Conservation (phyloP, 1,140 invertebrate genomes). For the Heliothis virescens region DNA sequence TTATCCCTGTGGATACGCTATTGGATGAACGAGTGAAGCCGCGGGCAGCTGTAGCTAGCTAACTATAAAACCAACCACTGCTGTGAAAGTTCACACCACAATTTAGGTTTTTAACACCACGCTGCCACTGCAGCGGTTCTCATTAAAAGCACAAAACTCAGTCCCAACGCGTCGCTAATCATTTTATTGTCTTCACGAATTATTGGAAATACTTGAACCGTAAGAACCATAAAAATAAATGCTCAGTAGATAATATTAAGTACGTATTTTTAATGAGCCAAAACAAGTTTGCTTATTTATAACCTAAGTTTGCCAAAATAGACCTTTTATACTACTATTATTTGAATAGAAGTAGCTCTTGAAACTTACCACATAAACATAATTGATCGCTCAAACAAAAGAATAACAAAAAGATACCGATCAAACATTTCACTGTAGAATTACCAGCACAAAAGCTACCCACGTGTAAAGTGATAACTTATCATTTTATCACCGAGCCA, state of each 20-base stretch:
- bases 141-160: slow-evolving; percentile 67
- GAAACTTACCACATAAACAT: not conserved
- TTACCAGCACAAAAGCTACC: not conserved
- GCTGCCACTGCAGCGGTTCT: slow-evolving; percentile 70
- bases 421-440: not conserved
- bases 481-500: slow-evolving; percentile 64
- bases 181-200: slow-evolving; percentile 76
- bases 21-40: not conserved
- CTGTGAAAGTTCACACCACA: slow-evolving; percentile 85
- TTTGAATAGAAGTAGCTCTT: not conserved
- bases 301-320: not conserved
- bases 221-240: slow-evolving; percentile 17
- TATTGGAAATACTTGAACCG: slow-evolving; percentile 54
- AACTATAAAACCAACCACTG: slow-evolving; percentile 73
- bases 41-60: slow-evolving; percentile 61
- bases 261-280: slow-evolving; percentile 32
- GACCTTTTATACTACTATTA: not conserved
- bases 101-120: slow-evolving; percentile 83
- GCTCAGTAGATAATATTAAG: slow-evolving; percentile 16
- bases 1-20: not conserved
- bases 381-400: not conserved
- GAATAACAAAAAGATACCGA: not conserved
- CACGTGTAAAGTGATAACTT: slow-evolving; percentile 38
- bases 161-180: slow-evolving; percentile 70
- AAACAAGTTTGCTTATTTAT: slow-evolving; percentile 9